A percentile compares a stretch with the other conserved stretches of the same genome.
phyloP scores from a whole-genome alignment of 2,797 vertebrate genomes.

The Poecilia gillii region DNA sequence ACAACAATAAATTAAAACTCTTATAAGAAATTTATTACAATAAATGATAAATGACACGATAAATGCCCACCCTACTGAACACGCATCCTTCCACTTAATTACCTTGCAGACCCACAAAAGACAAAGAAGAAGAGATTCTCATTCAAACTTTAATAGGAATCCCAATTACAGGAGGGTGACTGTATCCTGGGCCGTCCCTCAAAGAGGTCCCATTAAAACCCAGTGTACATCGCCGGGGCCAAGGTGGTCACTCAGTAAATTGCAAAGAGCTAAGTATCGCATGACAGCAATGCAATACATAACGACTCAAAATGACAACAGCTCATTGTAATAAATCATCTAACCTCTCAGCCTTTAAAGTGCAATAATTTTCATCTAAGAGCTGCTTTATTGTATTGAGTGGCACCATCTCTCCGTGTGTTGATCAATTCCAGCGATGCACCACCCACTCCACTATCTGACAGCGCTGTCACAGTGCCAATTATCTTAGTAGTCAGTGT shows the following conservation, averaged over 20 bases:
- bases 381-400: constrained; percentile 67
- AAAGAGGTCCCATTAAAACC: constrained; percentile 51
- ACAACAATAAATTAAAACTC: no score
- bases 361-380: constrained; percentile 68
- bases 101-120: constrained; percentile 15
- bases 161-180: constrained; percentile 47
- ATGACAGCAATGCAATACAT: constrained; percentile 57
- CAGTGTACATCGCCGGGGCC: constrained; percentile 43
- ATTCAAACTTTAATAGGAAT: constrained; percentile 54
- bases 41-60: no score
- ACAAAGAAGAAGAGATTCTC: constrained; percentile 30
- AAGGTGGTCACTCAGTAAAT: constrained; percentile 61
- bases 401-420: constrained; percentile 52
- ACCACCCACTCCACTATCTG: constrained; percentile 65
- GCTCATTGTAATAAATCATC: constrained; percentile 68
- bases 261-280: constrained; percentile 59
- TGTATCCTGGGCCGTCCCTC: constrained; percentile 41
- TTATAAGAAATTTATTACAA: no score
- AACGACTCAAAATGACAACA: constrained; percentile 59
- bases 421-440: constrained; percentile 64
- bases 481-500: constrained; percentile 69
- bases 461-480: constrained; percentile 66
- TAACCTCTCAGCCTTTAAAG: constrained; percentile 63
- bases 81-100: constrained; percentile 20
- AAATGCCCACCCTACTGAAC: background rate